Evolutionary conservation across 23 tunicate species (phyloP), one percentile per base, ranked within the genome.

Genomic region (Halocynthia roretzi): DNA sequence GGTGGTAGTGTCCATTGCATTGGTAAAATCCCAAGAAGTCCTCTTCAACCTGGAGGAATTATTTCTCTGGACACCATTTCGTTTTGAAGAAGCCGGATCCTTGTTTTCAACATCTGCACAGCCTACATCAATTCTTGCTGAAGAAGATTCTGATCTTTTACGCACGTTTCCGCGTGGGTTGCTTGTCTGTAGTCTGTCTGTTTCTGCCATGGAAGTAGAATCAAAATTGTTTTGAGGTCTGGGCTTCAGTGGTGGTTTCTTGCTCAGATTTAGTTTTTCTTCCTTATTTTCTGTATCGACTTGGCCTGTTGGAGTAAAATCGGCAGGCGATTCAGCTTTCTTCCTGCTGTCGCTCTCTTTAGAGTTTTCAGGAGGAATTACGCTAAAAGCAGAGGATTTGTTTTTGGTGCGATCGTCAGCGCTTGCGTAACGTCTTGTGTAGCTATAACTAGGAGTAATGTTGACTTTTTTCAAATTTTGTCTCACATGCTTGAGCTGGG

Each of bases 401-500:
- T 54, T 48, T 5, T 74, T 74, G 55, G 10, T 53, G 10, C 55
- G 56, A 20, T 31, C 78, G 4, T 74, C 78, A 8, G 78, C 55
- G 49, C 23, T 74, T 5, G 64, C 52, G 31, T 74, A 48, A 19
- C 78, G 20, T 11, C 78, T 52, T 5, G 78, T 21, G 62, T 74
- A 64, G 10, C n/a, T 14, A 56, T 53, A 21, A 22, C 56, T 64
- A 7, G 63, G 63, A 14, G 64, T 64, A 54, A 74, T 74, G 10
- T 74, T 62, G 48, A 89, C 85, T 80, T 89, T 89, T 65, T 89
- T 89, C 44, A 89, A 69, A 80, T 89, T 89, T 76, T 80, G 88
- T 76, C 96, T 63, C 7, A 76, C 96, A 48, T 89, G 85, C 51
- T 85, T 86, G 12, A 89, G 80, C 19, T 89, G 88, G 5, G 88